Evolutionary conservation across 2,888 invertebrate species (phyloP), one percentile per base, ranked within the genome.

Genomic region (Aquatica leii): DNA sequence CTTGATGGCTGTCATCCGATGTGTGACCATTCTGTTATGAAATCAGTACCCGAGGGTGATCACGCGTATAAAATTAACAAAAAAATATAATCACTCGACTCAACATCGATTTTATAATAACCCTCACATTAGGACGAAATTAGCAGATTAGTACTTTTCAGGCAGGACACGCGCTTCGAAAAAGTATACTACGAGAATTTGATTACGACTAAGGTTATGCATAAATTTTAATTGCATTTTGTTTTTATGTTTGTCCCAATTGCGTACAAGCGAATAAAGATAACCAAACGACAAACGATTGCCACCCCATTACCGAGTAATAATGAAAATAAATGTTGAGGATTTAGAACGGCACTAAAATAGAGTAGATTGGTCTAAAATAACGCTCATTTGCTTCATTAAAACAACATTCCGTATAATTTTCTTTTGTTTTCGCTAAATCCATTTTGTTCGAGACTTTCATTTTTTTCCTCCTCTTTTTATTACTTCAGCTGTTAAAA

Each of bases 21-120:
- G 76, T 75, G 76, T 76, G 76, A 72, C 73, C 72, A 68, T 73
- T 72, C 74, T 74, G 76, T 72, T 72, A 77, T 72, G 73, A 75
- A 74, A 76, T 76, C 76, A 72, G 70, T 70, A 70, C 71, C 70
- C 70, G 17, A 66, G 67, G 69, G 71, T 73, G 66, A 70, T 70
- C 75, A 73, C 75, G 74, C 73, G 74, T 76, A 46, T 11, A 18
- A 46, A 46, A 46, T 46, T 46, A 46, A 20, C 46, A 71, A 70
- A 62, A 59, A 56, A 63, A 65, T 55, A 65, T 65, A 65, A 67
- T 60, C 62, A 46, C 5, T 41, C 35, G 15, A 43, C 46, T 31
- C 11, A 21, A 21, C 18, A 46, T 46, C 18, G 46, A 46, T 46
- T 46, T 46, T 46, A 6, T 46, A 46, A 18, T 46, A 46, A 11